Percentiles rank a stretch among this genome's conserved stretches.
Evolutionary conservation across 2,113 vertebrate species (phyloP).

Genomic region (Nesospiza acunhae): DNA sequence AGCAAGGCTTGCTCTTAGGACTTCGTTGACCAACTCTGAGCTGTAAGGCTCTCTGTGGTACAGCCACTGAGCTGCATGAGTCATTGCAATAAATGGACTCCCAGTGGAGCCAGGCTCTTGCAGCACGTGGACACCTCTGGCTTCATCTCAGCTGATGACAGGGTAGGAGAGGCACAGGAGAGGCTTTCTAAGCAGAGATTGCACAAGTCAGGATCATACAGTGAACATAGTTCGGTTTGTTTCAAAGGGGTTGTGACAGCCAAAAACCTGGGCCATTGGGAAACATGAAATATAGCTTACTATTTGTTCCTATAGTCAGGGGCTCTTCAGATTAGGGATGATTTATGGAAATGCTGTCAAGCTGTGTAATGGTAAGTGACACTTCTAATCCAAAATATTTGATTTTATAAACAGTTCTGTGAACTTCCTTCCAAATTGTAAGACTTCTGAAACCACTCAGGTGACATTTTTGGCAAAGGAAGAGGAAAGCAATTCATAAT

Average conservation of each 20-base stretch:
- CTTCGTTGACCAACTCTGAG: not conserved
- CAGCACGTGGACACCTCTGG: not conserved
- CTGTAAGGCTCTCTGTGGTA: not conserved
- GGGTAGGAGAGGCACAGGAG: not conserved
- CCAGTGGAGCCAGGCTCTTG: not conserved
- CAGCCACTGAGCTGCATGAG: not conserved
- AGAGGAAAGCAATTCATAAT: not conserved
- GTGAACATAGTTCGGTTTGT: not conserved
- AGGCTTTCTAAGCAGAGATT: not conserved
- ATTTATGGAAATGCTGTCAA: not conserved
- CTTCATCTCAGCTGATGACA: not conserved
- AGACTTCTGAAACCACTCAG: not conserved
- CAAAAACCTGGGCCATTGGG: not conserved
- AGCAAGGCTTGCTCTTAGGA: slow-evolving; percentile 17
- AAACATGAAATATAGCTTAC: not conserved
- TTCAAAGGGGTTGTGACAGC: not conserved
- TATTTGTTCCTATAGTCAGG: not conserved
- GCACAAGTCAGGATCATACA: not conserved
- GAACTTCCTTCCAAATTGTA: not conserved
- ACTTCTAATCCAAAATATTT: not conserved
- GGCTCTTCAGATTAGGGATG: not conserved
- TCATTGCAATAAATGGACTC: not conserved
- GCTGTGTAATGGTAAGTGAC: not conserved
- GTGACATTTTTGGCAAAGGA: not conserved
- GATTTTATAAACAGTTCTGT: not conserved